These are phyloP conservation scores for Lutjanus campechanus DNA, from an alignment of 2,797 vertebrate genomes.

Conservation along the genomic window DNA sequence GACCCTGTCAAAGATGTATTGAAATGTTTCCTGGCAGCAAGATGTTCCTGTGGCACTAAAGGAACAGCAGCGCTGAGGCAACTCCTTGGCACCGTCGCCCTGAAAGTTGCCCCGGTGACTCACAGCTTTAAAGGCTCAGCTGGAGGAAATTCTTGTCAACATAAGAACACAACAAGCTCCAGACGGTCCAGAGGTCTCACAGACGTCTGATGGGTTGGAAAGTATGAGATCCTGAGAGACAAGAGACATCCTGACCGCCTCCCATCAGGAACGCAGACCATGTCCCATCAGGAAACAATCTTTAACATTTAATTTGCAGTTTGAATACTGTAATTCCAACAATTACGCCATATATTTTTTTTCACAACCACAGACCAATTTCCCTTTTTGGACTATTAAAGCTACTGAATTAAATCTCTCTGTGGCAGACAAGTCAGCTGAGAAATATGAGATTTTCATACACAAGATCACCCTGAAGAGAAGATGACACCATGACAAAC, in stretches of 20 bases:
- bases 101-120: slow-evolving; percentile 48
- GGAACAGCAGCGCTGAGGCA: slow-evolving; percentile 53
- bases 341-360: slow-evolving; percentile 57
- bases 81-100: slow-evolving; percentile 36
- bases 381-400: slow-evolving; percentile 55
- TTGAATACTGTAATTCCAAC: slow-evolving; percentile 65
- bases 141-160: slow-evolving; percentile 60
- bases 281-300: slow-evolving; percentile 67
- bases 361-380: slow-evolving; percentile 67
- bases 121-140: slow-evolving; percentile 41
- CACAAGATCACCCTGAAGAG: slow-evolving; percentile 18
- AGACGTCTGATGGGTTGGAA: slow-evolving; percentile 67
- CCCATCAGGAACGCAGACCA: slow-evolving; percentile 56
- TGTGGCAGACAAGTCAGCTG: slow-evolving; percentile 45
- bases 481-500: slow-evolving; percentile 18
- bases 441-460: slow-evolving; percentile 43
- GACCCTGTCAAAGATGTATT: slow-evolving; percentile 30
- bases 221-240: slow-evolving; percentile 59
- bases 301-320: slow-evolving; percentile 66
- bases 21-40: slow-evolving; percentile 61
- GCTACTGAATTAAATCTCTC: slow-evolving; percentile 41
- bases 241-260: slow-evolving; percentile 54
- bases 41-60: slow-evolving; percentile 32
- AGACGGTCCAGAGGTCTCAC: slow-evolving; percentile 17
- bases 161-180: slow-evolving; percentile 50